Evolutionary conservation across 2,888 invertebrate genomes (phyloP), one percentile per base, ranked within the genome.

Genomic region (Ernsta delagoae): DNA sequence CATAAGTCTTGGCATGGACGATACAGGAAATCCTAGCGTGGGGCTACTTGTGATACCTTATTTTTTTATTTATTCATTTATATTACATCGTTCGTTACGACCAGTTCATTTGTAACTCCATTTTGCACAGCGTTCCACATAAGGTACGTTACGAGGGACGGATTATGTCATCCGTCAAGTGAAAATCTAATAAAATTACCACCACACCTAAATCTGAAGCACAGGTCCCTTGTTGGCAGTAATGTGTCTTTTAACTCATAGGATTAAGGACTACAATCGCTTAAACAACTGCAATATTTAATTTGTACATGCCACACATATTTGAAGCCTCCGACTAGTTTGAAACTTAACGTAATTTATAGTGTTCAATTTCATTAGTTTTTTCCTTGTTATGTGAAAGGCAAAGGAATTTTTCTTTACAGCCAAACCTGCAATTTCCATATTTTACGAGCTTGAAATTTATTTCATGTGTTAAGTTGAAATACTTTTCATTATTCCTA

Each of bases 121-220:
- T 66, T 66, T 59, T 60, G 16, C 43, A 11, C 60, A 11, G 39
- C 31, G 59, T 41, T 12, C 59, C 59, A 8, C 50, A 31, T 63
- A 61, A 39, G 67, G 61, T 16, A 62, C 43, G 61, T 68, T 62
- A 59, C 16, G 43, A 24, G 57, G 68, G 68, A 68, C 57, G 50
- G 62, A 63, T 69, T 69, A 69, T 63, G 69, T 69, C 63, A 63
- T 59, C 39, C 41, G 50, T 9, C 59, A 62, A 50, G 69, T 69
- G 69, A 69, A 69, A 69, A 69, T 54, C 53, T 69, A 69, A 69
- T 69, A 53, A 69, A 63, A 69, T 64, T 69, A 69, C 69, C 8
- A 45, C 63, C 59, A n/a, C 69, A 69, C 69, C 69, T 54, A 45
- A 64, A 59, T 9, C 69, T 41, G 36, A 59, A 57, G 24, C 0